Base-by-base conservation (phyloP, 2,113 vertebrate genomes). In the Rhynchomys soricoides region DNA sequence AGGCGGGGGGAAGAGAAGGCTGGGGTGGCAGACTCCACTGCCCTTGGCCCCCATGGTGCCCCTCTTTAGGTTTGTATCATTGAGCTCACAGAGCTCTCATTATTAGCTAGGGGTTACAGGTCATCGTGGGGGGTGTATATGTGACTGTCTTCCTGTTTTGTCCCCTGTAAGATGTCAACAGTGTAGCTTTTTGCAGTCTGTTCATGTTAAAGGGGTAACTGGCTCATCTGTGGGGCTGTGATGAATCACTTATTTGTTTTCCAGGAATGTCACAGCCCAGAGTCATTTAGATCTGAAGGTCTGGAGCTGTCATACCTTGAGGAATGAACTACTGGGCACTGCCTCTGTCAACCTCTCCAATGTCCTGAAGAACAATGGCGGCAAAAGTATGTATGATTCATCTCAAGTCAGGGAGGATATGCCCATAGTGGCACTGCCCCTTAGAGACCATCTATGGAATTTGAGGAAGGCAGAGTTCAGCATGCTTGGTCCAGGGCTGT, bases 271-370 rank as follows among this genome's bases (percentile, higher is more conserved):
- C 97, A 99, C 99, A 0, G 99, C 99, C 92, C 99, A 99, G 98
- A 99, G 99, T 97, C 99, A 98, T 81, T 97, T 99, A 98, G 99
- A 99, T 45, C 98, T 99, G 97, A 99, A 99, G 98, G 98, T 99
- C 97, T 99, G 99, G 99, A 99, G 99, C 98, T 99, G 99, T 98
- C 99, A 99, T 97, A 99, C 99, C 24, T 98, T 99, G 98, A 98
- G 99, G 97, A 99, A 99, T 86, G 99, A 99, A 97, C 98, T 99
- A 34, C 98, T 99, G 96, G 99, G 99, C 92, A 98, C 98, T 0
- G 99, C 99, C 24, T 99, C 99, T 5, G 96, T 99, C 93, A 99
- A 99, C 98, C 99, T 99, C 12, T 97, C 99, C 97, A 99, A 98
- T 94, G 98, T 98, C 4, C 98, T 99, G 95, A 99, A 99, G 95